Base-by-base conservation (phyloP, 2,888 invertebrate genomes). In the Opisthograptis luteolata region DNA sequence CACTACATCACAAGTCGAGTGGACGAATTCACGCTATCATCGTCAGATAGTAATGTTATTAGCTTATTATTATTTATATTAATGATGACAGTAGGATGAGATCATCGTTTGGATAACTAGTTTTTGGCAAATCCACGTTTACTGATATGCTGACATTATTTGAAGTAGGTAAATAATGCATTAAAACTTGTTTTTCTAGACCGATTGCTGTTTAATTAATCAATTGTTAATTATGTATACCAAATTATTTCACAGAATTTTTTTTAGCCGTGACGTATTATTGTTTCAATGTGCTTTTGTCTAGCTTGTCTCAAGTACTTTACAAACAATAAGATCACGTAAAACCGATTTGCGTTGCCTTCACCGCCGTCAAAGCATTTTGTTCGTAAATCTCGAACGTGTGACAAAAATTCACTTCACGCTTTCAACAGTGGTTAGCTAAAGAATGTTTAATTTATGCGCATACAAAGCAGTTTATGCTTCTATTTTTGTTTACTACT, bases 381-480 rank as follows among this genome's bases (percentile, higher is more conserved):
- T 22, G 47, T 42, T 31, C 19, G 7, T 19, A 24, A 34, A 31
- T 52, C 43, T 36, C 34, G 22, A 28, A 45, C 37, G 34, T 48
- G 44, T 32, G 17, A 40, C 36, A 43, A 48, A 51, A 55, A 53
- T 55, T 45, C 14, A 36, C 39, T 46, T 47, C 25, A 40, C 30
- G 40, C 37, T 50, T 52, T 44, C 46, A 44, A 41, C 28, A 46
- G 42, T 14, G 28, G 27, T 43, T 34, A 25, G 32, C 34, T 42
- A 55, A 57, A 45, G 17, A 49, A 41, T 47, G 46, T 36, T 9
- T 57, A 55, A 57, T 55, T 45, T 55, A 58, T 58, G 55, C 37
- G 34, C 58, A 53, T 53, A 40, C 32, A 36, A 19, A 45, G 19
- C 24, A 13, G 22, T 31, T 39, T 8, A 27, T 28, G 25, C 47